Base-by-base conservation (phyloP, 2,113 vertebrate species). In the Empidonax alnorum region DNA sequence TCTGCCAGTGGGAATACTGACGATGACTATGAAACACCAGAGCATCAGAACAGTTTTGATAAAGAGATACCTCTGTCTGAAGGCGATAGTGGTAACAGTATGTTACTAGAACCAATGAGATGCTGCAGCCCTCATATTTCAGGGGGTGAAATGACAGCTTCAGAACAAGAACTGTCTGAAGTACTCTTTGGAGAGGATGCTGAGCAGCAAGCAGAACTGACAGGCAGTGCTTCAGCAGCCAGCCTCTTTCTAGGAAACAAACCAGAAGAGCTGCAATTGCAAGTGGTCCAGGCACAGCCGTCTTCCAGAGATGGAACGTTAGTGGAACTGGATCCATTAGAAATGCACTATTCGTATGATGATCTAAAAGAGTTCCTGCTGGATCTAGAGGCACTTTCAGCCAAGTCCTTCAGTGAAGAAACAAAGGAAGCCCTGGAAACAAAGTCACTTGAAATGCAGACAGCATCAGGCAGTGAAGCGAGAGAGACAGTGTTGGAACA, bases 301-400 rank as follows among this genome's bases (percentile, higher is more conserved):
- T 24, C 74, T 37, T 50, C 19, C 11, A 41, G 44, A 25, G 81
- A 39, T 71, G 81, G 41, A 86, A 47, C 2, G 0, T 12, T 58
- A 22, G 24, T 49, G 41, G 47, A 93, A 39, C 15, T 62, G n/a
- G 59, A 72, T 35, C 61, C 68, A 12, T 83, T 95, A 41, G 68
- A 93, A 75, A 80, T 9, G 35, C 41, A 18, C 3, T 49, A 77
- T 13, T 20, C n/a, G 0, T 44, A 20, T 33, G 35, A 52, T 73
- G 41, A 71, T 50, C 18, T 89, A 4, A 89, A 73, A 3, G 31
- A 83, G 62, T 5, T 93, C 35, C 16, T 96, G 0, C 4, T 94
- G 49, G 82, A 97, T 62, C 73, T 96, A 33, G 87, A 92, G 61
- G 93, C 84, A 3, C 30, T 95, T 16, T 49, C 84, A 53, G 30